Percentiles rank a stretch among this genome's conserved stretches.
These are phyloP conservation scores for Yoshiicerus persimilis DNA, from an alignment of 1,140 invertebrate species.

Conservation along the genomic window DNA sequence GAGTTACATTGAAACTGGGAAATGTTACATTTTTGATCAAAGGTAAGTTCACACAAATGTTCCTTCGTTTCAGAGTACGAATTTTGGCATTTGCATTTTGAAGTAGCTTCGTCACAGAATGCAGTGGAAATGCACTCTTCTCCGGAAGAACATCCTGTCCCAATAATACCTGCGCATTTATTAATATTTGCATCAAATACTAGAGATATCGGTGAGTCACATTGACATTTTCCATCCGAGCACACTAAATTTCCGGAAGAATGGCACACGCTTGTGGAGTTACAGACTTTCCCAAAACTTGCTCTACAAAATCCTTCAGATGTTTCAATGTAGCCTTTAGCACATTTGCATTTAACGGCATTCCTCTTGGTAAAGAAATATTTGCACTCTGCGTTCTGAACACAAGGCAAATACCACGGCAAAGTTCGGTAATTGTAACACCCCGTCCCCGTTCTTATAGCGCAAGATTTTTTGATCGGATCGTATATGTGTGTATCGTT, in stretches of 20 bases:
- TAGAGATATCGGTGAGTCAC: not conserved
- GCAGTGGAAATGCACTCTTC: not conserved
- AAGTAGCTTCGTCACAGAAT: not conserved
- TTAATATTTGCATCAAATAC: not conserved
- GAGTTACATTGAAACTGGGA: not conserved
- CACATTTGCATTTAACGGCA: not conserved
- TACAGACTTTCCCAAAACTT: not conserved
- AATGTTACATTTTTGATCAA: not conserved
- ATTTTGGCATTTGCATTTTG: not conserved
- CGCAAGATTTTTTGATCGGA: not conserved
- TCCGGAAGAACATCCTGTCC: not conserved
- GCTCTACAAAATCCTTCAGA: not conserved
- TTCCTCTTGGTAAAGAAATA: not conserved
- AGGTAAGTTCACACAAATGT: not conserved
- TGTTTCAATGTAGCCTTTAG: not conserved
- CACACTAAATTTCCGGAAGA: not conserved
- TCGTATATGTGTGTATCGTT: not conserved
- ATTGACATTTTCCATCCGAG: not conserved
- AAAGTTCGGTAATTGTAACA: not conserved
- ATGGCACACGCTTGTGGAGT: not conserved
- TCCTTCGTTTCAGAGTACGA: not conserved
- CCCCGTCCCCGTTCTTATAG: not conserved
- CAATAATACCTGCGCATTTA: not conserved
- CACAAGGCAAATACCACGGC: not conserved
- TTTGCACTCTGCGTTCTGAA: not conserved